Base-by-base conservation (phyloP, 2,888 invertebrate genomes). In the Hipparchia sbordonii region DNA sequence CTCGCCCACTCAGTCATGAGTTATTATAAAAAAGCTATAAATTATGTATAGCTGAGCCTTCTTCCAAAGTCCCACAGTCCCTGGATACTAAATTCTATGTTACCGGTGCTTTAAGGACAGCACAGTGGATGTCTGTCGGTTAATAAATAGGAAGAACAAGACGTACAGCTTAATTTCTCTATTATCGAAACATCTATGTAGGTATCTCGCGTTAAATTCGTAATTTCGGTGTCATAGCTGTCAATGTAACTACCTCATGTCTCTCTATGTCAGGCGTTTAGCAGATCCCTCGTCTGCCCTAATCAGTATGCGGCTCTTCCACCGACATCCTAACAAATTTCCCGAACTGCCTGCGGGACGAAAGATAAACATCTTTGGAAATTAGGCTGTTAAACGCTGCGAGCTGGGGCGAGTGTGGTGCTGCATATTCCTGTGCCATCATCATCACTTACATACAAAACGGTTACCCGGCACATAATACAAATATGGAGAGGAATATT, bases 231-330 rank as follows among this genome's bases (percentile, higher is more conserved):
- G 12, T 39, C 7, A 33, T 33, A 3, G 46, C 48, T 9, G 10
- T 33, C 12, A 51, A 4, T 65, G 33, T 51, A 33, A 33, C 51
- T 45, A 59, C 70, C 56, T 59, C 68, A 68, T 54, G 54, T 59
- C 51, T 59, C 71, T 69, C 61, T 67, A 57, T 13, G 59, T 54
- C 60, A 70, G 54, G 69, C 67, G 62, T 65, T 72, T 60, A 74
- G 67, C 52, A 12, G 54, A 67, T 62, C 73, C 72, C 73, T 72
- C 72, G 71, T 71, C 73, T 66, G 72, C 74, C 72, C 74, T 75
- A 72, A 77, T 77, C 75, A 74, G 77, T 77, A 77, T 75, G 77
- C 77, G 70, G 63, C 70, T 59, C 45, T 73, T 60, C 67, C 60
- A 6, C 60, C 54, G 60, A 61, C 63, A 70, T 70, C 63, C 68